phyloP scores from a whole-genome alignment of 2,113 vertebrate species.

The Siniperca chuatsi region DNA sequence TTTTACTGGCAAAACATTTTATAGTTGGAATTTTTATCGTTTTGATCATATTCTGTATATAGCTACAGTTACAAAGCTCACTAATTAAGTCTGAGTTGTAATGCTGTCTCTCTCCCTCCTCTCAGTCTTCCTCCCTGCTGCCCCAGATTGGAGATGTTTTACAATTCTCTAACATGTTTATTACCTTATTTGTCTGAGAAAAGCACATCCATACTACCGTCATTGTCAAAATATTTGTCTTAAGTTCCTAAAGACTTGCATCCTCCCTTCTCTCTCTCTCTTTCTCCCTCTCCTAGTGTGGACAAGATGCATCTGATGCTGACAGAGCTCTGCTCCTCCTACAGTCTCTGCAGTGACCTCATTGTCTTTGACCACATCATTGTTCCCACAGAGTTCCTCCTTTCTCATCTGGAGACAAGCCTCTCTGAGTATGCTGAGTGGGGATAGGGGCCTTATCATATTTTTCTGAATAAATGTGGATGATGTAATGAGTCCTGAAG shows the following conservation, averaged over 20 bases:
- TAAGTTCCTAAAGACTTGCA: constrained; percentile 15
- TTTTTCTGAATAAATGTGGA: neutral
- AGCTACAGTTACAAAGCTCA: constrained; percentile 10
- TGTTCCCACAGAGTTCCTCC: constrained; percentile 90
- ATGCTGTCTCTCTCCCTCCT: constrained; percentile 5
- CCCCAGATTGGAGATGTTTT: constrained; percentile 22
- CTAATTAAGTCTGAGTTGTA: constrained; percentile 36
- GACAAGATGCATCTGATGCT: constrained; percentile 92
- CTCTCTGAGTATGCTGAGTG: constrained; percentile 87
- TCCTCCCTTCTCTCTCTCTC: constrained; percentile 19
- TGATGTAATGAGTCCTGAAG: constrained; percentile 7
- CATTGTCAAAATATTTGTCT: constrained; percentile 48
- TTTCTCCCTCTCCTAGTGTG: constrained; percentile 81
- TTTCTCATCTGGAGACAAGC: constrained; percentile 89
- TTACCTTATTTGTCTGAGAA: constrained; percentile 41
- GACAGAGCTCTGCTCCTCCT: constrained; percentile 88
- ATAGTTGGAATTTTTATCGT: constrained; percentile 9
- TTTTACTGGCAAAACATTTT: constrained; percentile 6
- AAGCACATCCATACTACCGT: constrained; percentile 16
- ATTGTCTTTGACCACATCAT: constrained; percentile 88
- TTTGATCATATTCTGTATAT: constrained; percentile 14
- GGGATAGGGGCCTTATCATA: constrained; percentile 5
- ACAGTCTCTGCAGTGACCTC: constrained; percentile 86
- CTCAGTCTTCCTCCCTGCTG: constrained; percentile 9
- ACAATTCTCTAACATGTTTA: neutral